These are phyloP conservation scores for Frankliniella fusca DNA, from an alignment of 2,888 invertebrate species.

Conservation along the genomic window DNA sequence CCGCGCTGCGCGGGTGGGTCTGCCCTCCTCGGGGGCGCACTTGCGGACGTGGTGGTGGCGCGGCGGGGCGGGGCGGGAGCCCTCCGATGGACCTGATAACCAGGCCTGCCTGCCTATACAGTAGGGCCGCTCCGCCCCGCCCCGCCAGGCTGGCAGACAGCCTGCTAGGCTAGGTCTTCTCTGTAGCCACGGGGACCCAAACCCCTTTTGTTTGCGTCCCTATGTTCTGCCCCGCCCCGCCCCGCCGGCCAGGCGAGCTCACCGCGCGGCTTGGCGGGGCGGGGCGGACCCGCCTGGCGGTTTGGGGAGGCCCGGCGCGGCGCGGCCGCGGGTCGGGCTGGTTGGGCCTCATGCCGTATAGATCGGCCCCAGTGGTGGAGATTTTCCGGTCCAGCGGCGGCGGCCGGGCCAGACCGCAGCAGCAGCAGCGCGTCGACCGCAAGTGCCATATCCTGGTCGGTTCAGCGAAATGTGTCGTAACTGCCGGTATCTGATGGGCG, in stretches of 20 bases:
- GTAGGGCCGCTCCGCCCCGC: not conserved
- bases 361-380: no score
- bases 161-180: not conserved
- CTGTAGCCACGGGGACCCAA: not conserved
- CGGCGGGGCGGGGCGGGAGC: not conserved
- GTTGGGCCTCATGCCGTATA: no score
- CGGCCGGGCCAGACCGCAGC: not conserved
- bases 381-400: not conserved
- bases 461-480: no score
- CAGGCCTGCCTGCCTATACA: not conserved
- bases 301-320: no score
- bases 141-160: not conserved
- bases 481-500: not conserved
- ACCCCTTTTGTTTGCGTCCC: constrained; percentile 4
- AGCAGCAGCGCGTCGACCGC: no score
- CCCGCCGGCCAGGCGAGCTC: no score
- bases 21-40: not conserved
- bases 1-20: no score
- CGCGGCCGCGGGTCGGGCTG: no score
- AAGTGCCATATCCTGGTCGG: no score
- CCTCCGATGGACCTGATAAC: not conserved
- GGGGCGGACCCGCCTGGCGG: not conserved
- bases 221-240: not conserved
- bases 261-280: not conserved
- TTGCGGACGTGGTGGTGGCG: not conserved